Conservation (phyloP, 2,888 invertebrate species). For the Quadroppia sp. region DNA sequence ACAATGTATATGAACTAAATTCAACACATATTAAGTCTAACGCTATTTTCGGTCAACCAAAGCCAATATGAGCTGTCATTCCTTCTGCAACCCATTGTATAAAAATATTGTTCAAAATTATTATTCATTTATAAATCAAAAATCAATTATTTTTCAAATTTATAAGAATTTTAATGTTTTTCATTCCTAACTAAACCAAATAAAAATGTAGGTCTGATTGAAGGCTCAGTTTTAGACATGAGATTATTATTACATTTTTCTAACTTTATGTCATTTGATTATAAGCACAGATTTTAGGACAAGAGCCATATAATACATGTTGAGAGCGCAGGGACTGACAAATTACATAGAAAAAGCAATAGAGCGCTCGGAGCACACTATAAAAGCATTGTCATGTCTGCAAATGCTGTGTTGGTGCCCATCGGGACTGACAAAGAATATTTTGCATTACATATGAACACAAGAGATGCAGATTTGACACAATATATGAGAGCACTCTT, state of each 20-base stretch:
- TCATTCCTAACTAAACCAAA: too few species aligned
- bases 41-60: conserved; percentile 24
- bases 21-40: conserved; percentile 17
- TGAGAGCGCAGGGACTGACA: background rate
- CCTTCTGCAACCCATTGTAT: background rate
- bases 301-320: conserved; percentile 1
- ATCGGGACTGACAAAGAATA: conserved; percentile 15
- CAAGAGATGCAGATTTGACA: conserved; percentile 25
- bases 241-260: background rate
- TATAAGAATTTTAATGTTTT: too few species aligned
- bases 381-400: conserved; percentile 35
- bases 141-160: too few species aligned
- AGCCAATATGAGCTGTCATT: conserved; percentile 21
- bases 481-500: conserved; percentile 3
- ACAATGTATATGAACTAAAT: background rate
- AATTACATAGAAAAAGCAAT: background rate
- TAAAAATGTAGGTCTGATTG: too few species aligned
- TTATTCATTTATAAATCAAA: too few species aligned
- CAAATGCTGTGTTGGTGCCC: conserved; percentile 25
- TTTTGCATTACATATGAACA: conserved; percentile 19
- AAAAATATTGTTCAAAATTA: too few species aligned
- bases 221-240: too few species aligned
- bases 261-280: background rate
- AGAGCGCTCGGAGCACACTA: conserved; percentile 9
- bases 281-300: background rate